These are phyloP conservation scores for Sebastes kiyomatsui DNA, from an alignment of 2,797 vertebrate species.

Conservation along the genomic window DNA sequence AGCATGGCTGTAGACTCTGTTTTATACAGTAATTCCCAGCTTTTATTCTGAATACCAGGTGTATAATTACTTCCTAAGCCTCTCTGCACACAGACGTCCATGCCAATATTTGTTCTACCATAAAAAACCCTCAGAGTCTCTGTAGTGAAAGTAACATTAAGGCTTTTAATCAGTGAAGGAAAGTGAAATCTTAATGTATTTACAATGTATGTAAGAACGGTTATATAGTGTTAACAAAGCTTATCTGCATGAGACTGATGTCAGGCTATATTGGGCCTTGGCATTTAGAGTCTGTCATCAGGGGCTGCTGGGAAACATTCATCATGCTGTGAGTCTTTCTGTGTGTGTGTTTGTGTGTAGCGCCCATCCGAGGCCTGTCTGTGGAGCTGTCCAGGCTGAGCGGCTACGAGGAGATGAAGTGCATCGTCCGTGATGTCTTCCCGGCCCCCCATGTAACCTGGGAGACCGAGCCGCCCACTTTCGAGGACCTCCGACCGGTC, in stretches of 20 bases:
- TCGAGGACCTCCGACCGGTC: slow-evolving; percentile 62
- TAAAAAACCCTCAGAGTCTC: background rate
- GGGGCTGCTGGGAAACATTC: slow-evolving; percentile 33
- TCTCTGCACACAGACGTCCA: background rate
- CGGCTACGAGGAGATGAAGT: slow-evolving; percentile 82
- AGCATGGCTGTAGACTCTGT: background rate
- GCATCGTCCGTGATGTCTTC: slow-evolving; percentile 69
- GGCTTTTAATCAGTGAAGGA: background rate
- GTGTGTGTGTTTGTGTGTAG: slow-evolving; percentile 59
- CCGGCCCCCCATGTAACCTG: slow-evolving; percentile 77
- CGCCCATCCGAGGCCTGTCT: slow-evolving; percentile 69
- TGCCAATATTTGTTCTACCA: background rate
- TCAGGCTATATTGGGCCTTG: slow-evolving; percentile 47
- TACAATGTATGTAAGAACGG: background rate
- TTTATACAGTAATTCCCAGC: background rate
- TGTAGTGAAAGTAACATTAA: background rate
- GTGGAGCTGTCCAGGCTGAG: slow-evolving; percentile 76
- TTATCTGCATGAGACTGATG: slow-evolving; percentile 19
- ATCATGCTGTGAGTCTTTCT: slow-evolving; percentile 23
- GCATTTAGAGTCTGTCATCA: slow-evolving; percentile 43
- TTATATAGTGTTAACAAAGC: background rate
- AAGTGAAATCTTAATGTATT: background rate
- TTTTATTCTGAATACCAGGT: background rate
- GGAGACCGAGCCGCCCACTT: slow-evolving; percentile 72
- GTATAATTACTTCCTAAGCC: background rate